Evolutionary conservation across 2,888 invertebrate genomes (phyloP).

Genomic region (Orthosia cruda): DNA sequence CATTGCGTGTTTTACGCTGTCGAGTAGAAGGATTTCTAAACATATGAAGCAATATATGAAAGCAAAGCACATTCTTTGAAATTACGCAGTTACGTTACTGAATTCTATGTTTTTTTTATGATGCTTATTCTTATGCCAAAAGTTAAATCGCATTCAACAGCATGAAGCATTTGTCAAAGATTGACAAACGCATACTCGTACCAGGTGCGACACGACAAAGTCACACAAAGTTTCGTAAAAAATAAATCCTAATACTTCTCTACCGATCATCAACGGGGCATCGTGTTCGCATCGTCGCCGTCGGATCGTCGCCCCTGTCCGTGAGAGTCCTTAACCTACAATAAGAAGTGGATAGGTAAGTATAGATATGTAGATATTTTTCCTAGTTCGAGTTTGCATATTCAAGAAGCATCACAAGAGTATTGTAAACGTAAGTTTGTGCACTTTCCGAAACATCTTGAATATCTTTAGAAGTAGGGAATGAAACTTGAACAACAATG

Average conservation of each 20-base stretch:
- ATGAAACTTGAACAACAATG: conserved; percentile 38
- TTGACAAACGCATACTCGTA: neutral
- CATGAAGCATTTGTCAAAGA: neutral
- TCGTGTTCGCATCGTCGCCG: neutral
- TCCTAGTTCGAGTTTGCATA: conserved; percentile 1
- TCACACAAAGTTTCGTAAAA: too few species aligned
- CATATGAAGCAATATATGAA: too few species aligned
- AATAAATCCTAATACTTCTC: too few species aligned
- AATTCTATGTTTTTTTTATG: too few species aligned
- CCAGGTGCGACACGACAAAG: too few species aligned
- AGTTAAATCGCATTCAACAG: neutral
- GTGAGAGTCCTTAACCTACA: neutral
- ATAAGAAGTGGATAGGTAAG: neutral
- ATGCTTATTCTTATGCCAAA: neutral
- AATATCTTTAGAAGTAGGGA: conserved; percentile 37
- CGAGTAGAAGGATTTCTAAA: too few species aligned
- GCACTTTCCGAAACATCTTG: conserved; percentile 38
- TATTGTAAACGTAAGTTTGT: conserved; percentile 32
- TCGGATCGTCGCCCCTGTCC: neutral
- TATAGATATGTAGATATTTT: neutral
- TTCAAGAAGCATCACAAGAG: conserved; percentile 19
- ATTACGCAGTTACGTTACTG: too few species aligned
- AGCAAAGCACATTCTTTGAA: too few species aligned
- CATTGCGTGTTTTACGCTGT: too few species aligned
- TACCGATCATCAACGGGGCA: too few species aligned